Base-by-base conservation (phyloP, 2,888 invertebrate genomes). In the Pristionchus mayeri region DNA sequence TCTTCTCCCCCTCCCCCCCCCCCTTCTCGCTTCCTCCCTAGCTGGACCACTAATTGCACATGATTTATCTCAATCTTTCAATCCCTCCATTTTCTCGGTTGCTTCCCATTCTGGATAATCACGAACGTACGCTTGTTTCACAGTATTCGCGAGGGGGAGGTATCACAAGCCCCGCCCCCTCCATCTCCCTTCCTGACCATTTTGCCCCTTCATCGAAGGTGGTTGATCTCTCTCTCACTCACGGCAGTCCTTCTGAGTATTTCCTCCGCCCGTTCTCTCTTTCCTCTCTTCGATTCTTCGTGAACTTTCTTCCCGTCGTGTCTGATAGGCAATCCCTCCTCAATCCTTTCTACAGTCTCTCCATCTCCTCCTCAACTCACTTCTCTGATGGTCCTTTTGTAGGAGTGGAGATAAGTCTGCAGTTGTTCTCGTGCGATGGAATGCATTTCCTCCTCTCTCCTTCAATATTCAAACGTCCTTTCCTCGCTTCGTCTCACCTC, bases 371-470 rank as follows among this genome's bases (percentile, higher is more conserved):
- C n/a, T n/a, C n/a, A n/a, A n/a, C 63, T 78, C 34, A 80, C 80
- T 27, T 80, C 80, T 57, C 60, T 80, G 13, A 50, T 11, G 18
- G 63, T 71, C 18, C 84, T 75, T 37, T 84, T 84, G 52, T 84
- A 84, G 0, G 87, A 82, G 63, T 88, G 86, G 18, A 89, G 86
- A 85, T 87, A 89, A 40, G 85, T 71, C 83, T 89, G 89, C 1
- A 89, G 84, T 54, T 87, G 86, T 60, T 89, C 89, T 37, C 89
- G 60, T 16, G 88, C 88, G 57, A 87, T 85, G 48, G 88, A 88
- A 78, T 89, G 88, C 89, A 89, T 89, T 11, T 34, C 30, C 7
- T 24, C 40, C 48, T 48, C 27, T 18, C 27, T 2, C 4, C 54
- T 21, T 21, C 16, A 54, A 13, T 37, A n/a, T 75, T 75, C 24